Evolutionary conservation across 2,797 vertebrate genomes (phyloP), one percentile per base, ranked within the genome.

Genomic region (Taeniopygia guttata): DNA sequence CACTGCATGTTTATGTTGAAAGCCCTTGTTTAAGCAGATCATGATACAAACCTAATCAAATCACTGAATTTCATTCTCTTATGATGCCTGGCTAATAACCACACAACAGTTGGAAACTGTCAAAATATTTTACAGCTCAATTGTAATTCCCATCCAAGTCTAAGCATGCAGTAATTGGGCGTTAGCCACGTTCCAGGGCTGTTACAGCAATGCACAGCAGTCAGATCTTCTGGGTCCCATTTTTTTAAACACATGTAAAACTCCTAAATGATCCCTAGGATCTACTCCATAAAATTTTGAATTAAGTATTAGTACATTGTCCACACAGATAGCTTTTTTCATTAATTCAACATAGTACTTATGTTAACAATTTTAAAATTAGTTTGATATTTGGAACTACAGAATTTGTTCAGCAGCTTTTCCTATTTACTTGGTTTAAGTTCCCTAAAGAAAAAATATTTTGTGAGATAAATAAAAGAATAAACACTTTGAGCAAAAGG

Each of bases 51-150:
- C 46, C 91, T 87, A 94, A 97, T 90, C 94, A 96, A 97, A 96
- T 94, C 96, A 91, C 93, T 92, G 93, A 55, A 43, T 92, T 96
- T 95, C 93, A 80, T 81, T 96, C 94, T 94, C 95, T 96, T 96
- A 97, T 90, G 96, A 97, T 85, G 83, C 54, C 88, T 95, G 86
- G 68, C 94, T 97, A 98, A 97, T 92, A 98, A 96, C 90, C 94
- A 96, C 95, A 96, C 95, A 97, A 96, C 97, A 97, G 97, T 97
- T 98, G 97, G 97, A 97, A 98, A 97, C 97, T 98, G 97, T 98
- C 98, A 98, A 98, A 98, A 97, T 97, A 97, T 97, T 98, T 98
- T 97, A 97, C 97, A 97, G 97, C 96, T 97, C 96, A 97, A 97
- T 97, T 97, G 95, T 97, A 98, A 98, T 98, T 98, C 97, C 95